Percentiles rank a stretch among this genome's conserved stretches.
phyloP scores from a whole-genome alignment of 2,888 invertebrate genomes.

The Oeneis ivallda region DNA sequence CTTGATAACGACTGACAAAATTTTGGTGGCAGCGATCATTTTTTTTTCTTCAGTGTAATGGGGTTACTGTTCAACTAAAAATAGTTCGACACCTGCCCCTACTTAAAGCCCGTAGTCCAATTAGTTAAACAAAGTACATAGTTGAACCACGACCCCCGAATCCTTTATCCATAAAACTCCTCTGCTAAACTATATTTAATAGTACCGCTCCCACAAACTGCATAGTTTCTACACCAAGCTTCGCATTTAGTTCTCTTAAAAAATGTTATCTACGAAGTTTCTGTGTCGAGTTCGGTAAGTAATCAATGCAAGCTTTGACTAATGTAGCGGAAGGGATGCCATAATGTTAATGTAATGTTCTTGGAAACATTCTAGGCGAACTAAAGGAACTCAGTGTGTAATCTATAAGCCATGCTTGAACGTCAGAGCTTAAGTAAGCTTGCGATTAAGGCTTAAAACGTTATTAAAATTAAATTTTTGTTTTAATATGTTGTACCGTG shows the following conservation, averaged over 20 bases:
- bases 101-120: background rate
- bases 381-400: slow-evolving; percentile 17
- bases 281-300: slow-evolving; percentile 20
- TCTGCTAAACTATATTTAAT: no score
- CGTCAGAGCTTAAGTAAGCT: slow-evolving; percentile 9
- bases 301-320: slow-evolving; percentile 32
- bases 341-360: slow-evolving; percentile 28
- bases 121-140: background rate
- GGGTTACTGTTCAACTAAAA: no score
- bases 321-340: slow-evolving; percentile 35
- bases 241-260: background rate
- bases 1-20: no score
- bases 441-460: background rate
- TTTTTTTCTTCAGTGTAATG: no score
- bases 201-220: no score
- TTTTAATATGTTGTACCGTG: background rate
- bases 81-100: background rate
- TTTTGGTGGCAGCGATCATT: no score
- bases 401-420: slow-evolving; percentile 15
- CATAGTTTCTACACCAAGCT: no score
- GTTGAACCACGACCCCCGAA: background rate
- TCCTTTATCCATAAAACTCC: background rate
- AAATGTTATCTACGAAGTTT: slow-evolving; percentile 8
- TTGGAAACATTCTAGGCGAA: slow-evolving; percentile 16
- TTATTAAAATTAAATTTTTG: background rate